Conservation (phyloP, 1,140 invertebrate species). For the Dendrolimus kikuchii region DNA sequence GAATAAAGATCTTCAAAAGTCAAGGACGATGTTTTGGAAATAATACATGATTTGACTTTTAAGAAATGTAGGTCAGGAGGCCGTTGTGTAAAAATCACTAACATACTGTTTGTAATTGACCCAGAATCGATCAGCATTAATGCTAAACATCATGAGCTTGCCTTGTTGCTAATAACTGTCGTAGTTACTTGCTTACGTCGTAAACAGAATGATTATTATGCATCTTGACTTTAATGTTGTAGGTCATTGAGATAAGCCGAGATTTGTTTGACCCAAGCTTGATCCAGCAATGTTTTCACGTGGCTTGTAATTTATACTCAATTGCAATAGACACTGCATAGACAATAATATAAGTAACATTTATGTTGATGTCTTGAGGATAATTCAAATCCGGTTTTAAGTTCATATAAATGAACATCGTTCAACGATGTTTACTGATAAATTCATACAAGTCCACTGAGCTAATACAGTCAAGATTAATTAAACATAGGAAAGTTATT, state of each 20-base stretch:
- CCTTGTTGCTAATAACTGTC: background rate
- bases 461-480: too few species aligned
- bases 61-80: constrained; percentile 2
- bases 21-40: background rate
- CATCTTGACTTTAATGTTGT: constrained; percentile 40
- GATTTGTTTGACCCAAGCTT: constrained; percentile 47
- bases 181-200: background rate
- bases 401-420: too few species aligned
- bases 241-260: constrained; percentile 48
- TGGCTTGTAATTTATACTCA: too few species aligned
- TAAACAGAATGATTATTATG: constrained; percentile 21
- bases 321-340: too few species aligned
- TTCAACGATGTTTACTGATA: too few species aligned
- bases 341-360: too few species aligned
- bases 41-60: background rate
- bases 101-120: background rate
- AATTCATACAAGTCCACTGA: too few species aligned
- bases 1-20: too few species aligned
- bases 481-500: too few species aligned
- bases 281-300: constrained; percentile 19
- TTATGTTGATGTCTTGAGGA: too few species aligned
- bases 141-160: background rate
- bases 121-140: background rate
- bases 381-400: too few species aligned
- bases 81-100: background rate